Evolutionary conservation across 1,140 invertebrate genomes (phyloP).

Genomic region (Drosophila malerkotliana): DNA sequence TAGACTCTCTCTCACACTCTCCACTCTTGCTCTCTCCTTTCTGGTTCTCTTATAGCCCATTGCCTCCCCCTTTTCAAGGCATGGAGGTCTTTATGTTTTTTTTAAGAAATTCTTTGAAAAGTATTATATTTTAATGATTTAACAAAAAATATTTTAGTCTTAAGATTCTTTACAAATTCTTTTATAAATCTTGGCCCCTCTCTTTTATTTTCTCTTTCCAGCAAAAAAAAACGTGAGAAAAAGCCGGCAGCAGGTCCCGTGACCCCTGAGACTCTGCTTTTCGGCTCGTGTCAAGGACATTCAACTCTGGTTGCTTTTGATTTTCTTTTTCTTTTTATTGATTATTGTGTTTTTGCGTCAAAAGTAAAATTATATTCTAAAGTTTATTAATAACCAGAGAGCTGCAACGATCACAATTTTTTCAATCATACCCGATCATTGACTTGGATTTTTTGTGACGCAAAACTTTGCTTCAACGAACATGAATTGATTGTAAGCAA

Average conservation of each 20-base stretch:
- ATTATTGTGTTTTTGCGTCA: conserved; percentile 27
- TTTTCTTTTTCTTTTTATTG: conserved; percentile 37
- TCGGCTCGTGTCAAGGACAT: conserved; percentile 67
- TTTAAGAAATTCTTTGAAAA: neutral
- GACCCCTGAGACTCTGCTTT: conserved; percentile 32
- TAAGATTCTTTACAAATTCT: neutral
- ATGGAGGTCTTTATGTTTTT: neutral
- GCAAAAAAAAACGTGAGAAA: conserved; percentile 8
- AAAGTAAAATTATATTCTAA: neutral
- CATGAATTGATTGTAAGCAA: too few relatives aligned
- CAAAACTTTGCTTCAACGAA: too few relatives aligned
- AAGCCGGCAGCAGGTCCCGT: conserved; percentile 26
- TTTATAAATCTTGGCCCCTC: neutral
- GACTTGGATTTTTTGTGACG: too few relatives aligned
- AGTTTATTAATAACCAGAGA: too few relatives aligned
- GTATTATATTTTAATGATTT: neutral
- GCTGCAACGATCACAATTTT: too few relatives aligned
- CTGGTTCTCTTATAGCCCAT: conserved; percentile 7
- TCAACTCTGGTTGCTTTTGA: conserved; percentile 44
- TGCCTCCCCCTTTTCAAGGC: neutral
- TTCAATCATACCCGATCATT: too few relatives aligned
- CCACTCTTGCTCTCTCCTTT: conserved; percentile 1
- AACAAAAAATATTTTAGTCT: neutral
- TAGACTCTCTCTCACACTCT: conserved; percentile 2
- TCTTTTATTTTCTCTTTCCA: conserved; percentile 14